Conservation (phyloP, 1,140 invertebrate species). For the Episyrphus balteatus region DNA sequence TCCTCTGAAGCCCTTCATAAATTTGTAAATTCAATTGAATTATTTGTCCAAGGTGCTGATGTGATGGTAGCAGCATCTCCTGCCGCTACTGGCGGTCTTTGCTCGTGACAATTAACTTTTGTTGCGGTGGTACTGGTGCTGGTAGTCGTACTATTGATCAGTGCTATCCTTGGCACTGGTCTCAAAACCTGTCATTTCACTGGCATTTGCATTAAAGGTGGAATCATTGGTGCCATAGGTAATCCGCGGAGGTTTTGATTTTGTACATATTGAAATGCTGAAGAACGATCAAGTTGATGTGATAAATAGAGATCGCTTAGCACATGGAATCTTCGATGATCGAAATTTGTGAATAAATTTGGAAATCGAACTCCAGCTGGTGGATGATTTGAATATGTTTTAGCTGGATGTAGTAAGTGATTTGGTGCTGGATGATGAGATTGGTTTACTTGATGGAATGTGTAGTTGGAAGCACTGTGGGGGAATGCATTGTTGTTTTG, state of each 20-base stretch:
- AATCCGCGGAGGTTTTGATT: slow-evolving; percentile 23
- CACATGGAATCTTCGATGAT: slow-evolving; percentile 30
- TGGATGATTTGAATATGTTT: not conserved
- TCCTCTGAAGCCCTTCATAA: too few relatives aligned
- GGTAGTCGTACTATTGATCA: slow-evolving; percentile 1
- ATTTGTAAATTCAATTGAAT: too few relatives aligned
- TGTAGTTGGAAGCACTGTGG: slow-evolving; percentile 2
- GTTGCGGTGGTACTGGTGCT: slow-evolving; percentile 11
- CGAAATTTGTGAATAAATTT: slow-evolving; percentile 11
- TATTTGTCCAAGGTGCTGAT: not conserved
- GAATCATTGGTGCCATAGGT: not conserved
- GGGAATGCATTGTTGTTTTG: not conserved
- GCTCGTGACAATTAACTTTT: not conserved
- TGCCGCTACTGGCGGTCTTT: not conserved
- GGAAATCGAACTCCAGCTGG: too few relatives aligned
- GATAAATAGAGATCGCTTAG: slow-evolving; percentile 30
- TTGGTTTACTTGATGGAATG: slow-evolving; percentile 5
- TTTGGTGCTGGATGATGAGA: slow-evolving; percentile 4
- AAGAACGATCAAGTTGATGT: slow-evolving; percentile 29
- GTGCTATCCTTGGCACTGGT: slow-evolving; percentile 29
- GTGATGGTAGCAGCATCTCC: not conserved
- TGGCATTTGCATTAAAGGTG: slow-evolving; percentile 14
- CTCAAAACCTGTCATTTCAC: slow-evolving; percentile 36
- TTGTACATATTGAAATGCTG: slow-evolving; percentile 33
- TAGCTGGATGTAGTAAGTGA: too few relatives aligned